A percentile compares a stretch with the other conserved stretches of the same genome.
Conservation (phyloP, 2,113 vertebrate species). For the Limanda limanda region DNA sequence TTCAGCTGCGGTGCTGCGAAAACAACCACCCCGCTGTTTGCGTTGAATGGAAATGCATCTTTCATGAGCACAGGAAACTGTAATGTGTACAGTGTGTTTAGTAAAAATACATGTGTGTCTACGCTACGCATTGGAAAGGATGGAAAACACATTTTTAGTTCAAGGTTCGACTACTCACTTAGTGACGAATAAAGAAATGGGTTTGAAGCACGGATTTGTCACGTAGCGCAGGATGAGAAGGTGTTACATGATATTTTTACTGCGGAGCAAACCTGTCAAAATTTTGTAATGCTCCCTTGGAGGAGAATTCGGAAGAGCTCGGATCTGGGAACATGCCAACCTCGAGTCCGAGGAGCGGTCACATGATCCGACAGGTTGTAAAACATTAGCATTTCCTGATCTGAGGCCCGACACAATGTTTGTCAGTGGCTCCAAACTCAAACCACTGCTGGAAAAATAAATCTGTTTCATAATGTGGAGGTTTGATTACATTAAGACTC, state of each 20-base stretch:
- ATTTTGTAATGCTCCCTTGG: neutral
- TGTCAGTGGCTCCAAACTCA: neutral
- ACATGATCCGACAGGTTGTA: too few relatives aligned
- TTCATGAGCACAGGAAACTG: conserved; percentile 38
- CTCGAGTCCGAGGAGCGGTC: neutral
- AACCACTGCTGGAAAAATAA: neutral
- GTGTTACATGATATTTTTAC: conserved; percentile 39
- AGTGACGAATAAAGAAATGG: conserved; percentile 9
- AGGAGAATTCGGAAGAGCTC: too few relatives aligned
- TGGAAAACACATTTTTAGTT: neutral
- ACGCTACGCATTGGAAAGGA: neutral
- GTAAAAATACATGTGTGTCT: conserved; percentile 6
- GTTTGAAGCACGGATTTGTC: neutral
- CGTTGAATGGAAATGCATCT: conserved; percentile 51
- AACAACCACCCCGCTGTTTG: conserved; percentile 59
- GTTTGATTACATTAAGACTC: too few relatives aligned
- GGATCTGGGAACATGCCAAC: neutral
- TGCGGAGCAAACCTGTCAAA: conserved; percentile 2
- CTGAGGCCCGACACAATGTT: too few relatives aligned
- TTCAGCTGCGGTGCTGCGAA: conserved; percentile 56
- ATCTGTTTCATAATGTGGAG: neutral
- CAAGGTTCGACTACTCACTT: neutral
- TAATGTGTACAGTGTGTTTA: conserved; percentile 36
- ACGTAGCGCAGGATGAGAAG: too few relatives aligned
- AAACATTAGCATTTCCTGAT: too few relatives aligned